Conservation (phyloP, 2,113 vertebrate genomes). For the Hydrochoerus hydrochaeris region DNA sequence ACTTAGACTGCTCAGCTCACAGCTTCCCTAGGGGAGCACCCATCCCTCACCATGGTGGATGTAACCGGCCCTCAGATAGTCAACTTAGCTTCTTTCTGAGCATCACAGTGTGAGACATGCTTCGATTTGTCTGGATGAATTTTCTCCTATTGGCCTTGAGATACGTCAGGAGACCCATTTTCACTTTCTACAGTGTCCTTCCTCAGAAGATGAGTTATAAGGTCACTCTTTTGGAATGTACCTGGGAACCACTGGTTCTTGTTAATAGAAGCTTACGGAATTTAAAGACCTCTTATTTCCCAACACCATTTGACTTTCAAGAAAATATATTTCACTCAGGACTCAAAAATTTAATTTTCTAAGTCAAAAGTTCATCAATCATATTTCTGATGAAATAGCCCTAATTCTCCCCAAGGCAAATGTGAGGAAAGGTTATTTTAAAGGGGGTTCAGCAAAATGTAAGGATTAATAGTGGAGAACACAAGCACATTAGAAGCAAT, state of each 20-base stretch:
- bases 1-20: not conserved
- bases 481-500: not conserved
- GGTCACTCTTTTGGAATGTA: not conserved
- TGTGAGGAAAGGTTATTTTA: constrained; percentile 48
- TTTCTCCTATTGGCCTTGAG: not conserved
- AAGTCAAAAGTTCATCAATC: not conserved
- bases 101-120: not conserved
- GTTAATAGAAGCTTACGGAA: constrained; percentile 23
- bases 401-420: not conserved
- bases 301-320: constrained; percentile 10
- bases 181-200: not conserved
- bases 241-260: not conserved
- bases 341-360: constrained; percentile 12
- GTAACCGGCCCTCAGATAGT: not conserved
- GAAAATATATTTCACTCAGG: not conserved
- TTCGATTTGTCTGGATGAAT: not conserved
- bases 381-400: constrained; percentile 10
- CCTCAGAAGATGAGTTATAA: not conserved
- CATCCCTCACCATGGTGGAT: not conserved
- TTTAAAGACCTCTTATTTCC: constrained; percentile 8
- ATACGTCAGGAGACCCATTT: not conserved
- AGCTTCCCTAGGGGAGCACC: not conserved
- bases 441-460: not conserved
- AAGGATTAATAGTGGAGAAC: constrained; percentile 22
- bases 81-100: not conserved